Base-by-base conservation (phyloP, 2,888 invertebrate genomes). In the Parochlus steinenii region DNA sequence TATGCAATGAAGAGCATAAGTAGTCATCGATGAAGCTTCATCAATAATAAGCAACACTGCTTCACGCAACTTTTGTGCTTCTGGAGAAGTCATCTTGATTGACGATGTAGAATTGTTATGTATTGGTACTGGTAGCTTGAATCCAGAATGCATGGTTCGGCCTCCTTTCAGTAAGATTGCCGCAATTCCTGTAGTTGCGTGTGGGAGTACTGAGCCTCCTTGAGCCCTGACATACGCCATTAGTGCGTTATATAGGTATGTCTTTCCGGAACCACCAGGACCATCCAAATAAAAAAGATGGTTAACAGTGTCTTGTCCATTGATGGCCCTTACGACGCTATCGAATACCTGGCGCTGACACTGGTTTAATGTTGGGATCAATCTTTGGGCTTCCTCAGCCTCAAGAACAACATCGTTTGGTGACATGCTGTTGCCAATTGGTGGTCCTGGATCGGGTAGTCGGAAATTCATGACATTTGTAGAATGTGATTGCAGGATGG, bases 211-310 rank as follows among this genome's bases (percentile, higher is more conserved):
- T 8, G 51, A 10, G 52, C 51, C 23, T 53, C 51, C 10, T 51
- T 53, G 3, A 51, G 51, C 37, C 44, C 49, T 1, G 52, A 51
- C 36, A 52, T 46, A 3, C n/a, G n/a, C n/a, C n/a, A n/a, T n/a
- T n/a, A n/a, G n/a, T n/a, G n/a, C n/a, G 42, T 44, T 45, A 36
- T 51, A 53, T 2, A 57, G 37, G 39, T 45, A 57, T 3, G 56
- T 59, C 45, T 61, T 60, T 3, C 55, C 58, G 14, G 53, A 50
- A 11, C 57, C 59, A 5, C 54, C 56, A 3, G 57, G 53, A 10
- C 53, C 57, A 44, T 59, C 56, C 6, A 56, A 15, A 33, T 40
- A 43, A 39, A 40, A 43, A 5, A n/a, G n/a, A n/a, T n/a, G n/a
- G n/a, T n/a, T n/a, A n/a, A n/a, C n/a, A n/a, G n/a, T n/a, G 22